Base-by-base conservation (phyloP, 1,140 invertebrate genomes). In the Paralvinella palmiformis region DNA sequence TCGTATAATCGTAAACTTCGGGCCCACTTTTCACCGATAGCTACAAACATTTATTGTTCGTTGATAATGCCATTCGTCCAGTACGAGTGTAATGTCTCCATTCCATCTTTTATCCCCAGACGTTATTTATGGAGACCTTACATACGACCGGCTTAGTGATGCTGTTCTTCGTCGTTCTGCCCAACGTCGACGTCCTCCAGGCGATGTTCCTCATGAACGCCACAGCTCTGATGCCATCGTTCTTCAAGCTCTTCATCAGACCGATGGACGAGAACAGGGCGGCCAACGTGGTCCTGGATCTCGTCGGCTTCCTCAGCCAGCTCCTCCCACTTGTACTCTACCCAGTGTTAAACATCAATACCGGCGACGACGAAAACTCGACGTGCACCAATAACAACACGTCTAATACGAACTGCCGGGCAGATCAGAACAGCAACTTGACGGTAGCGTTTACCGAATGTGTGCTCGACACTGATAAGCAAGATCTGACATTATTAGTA, bases 131-230 rank as follows among this genome's bases (percentile, higher is more conserved):
- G 3, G 77, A 79, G 62, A 73, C 71, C 1, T 63, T 79, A 5
- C 73, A 78, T 37, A 66, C 75, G 1, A 62, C 73, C n/a, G 77
- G 77, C 24, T 64, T 79, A 22, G 71, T 69, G 3, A 67, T 76
- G 20, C 73, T 79, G 45, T 69, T 71, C 0, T 78, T 78, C 63
- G 71, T 74, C 36, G 72, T 78, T 24, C 65, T 79, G 6, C 77
- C 77, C 5, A 37, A 52, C 17, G 33, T 64, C 17, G 58, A 64
- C 66, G 64, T 59, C 48, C 57, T 62, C 55, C 68, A 55, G 56
- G 63, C 20, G 59, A 57, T 35, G 56, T 64, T 55, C 37, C 44
- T 64, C 52, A 59, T 45, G 45, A 59, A 62, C 45, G 78, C 72
- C 2, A 71, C 73, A 3, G 75, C 72, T 48, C 68, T 74, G 61